These are phyloP conservation scores for Cantharis rustica DNA, from an alignment of 2,888 invertebrate genomes.

Conservation along the genomic window DNA sequence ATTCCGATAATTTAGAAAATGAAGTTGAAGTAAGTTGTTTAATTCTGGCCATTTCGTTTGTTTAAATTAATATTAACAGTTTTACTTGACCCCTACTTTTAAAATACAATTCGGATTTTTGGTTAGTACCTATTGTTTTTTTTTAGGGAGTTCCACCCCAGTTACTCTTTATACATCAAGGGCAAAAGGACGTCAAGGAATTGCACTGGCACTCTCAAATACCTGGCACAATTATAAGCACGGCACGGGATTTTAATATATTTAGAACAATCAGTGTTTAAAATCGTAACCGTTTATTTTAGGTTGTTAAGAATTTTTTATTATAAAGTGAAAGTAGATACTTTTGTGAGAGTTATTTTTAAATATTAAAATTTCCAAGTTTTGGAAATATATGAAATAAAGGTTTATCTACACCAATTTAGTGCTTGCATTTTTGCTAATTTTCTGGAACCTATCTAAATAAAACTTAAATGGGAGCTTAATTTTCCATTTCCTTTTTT, in stretches of 20 bases:
- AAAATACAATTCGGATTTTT: no score
- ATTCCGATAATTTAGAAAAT: conserved; percentile 64
- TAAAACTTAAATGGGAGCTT: no score
- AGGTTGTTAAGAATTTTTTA: background rate
- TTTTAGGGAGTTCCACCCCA: conserved; percentile 87
- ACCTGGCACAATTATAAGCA: conserved; percentile 90
- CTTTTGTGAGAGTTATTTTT: background rate
- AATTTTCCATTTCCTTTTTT: no score
- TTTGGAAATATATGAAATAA: background rate
- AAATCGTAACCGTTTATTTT: conserved; percentile 40
- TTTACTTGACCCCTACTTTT: no score
- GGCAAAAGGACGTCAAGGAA: conserved; percentile 97
- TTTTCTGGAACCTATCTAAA: no score
- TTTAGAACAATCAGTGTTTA: conserved; percentile 97
- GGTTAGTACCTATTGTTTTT: no score
- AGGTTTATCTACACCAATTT: background rate
- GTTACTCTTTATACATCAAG: conserved; percentile 95
- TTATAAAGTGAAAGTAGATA: background rate
- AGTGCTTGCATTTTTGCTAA: no score
- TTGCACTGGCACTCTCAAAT: conserved; percentile 98
- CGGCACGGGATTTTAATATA: conserved; percentile 96
- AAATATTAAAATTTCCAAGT: background rate
- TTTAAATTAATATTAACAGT: no score
- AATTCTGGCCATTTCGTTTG: no score
- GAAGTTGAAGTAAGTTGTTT: conserved; percentile 55